Conservation (phyloP, 2,888 invertebrate genomes). For the Oasisia sp. region DNA sequence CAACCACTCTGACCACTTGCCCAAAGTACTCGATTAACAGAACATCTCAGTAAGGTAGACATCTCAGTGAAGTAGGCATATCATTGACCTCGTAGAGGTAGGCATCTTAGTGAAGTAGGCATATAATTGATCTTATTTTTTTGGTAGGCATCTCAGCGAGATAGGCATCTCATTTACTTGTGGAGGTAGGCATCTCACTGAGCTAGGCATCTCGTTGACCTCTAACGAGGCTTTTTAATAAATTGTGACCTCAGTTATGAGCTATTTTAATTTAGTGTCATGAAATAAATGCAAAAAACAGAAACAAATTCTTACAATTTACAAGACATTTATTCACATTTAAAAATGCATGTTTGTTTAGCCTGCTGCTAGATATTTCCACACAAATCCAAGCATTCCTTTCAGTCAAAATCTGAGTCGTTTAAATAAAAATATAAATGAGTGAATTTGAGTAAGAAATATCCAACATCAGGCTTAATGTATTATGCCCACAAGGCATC, state of each 20-base stretch:
- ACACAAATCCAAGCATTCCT: background rate
- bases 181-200: background rate
- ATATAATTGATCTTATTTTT: background rate
- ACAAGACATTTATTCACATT: slow-evolving; percentile 13
- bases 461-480: background rate
- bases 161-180: background rate
- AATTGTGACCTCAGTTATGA: background rate
- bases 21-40: too few relatives aligned
- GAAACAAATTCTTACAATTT: background rate
- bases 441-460: background rate
- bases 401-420: background rate
- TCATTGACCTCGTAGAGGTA: background rate
- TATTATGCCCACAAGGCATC: background rate
- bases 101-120: background rate
- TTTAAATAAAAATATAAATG: background rate
- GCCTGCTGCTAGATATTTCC: background rate
- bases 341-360: background rate
- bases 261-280: background rate
- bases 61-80: background rate
- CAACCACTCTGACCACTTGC: too few relatives aligned
- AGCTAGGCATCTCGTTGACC: background rate
- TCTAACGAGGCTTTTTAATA: background rate
- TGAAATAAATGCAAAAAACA: background rate
- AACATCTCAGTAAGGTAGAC: too few relatives aligned
- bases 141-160: background rate